Evolutionary conservation across 2,888 invertebrate genomes (phyloP), one percentile per base, ranked within the genome.

Genomic region (Crocallis elinguaria): DNA sequence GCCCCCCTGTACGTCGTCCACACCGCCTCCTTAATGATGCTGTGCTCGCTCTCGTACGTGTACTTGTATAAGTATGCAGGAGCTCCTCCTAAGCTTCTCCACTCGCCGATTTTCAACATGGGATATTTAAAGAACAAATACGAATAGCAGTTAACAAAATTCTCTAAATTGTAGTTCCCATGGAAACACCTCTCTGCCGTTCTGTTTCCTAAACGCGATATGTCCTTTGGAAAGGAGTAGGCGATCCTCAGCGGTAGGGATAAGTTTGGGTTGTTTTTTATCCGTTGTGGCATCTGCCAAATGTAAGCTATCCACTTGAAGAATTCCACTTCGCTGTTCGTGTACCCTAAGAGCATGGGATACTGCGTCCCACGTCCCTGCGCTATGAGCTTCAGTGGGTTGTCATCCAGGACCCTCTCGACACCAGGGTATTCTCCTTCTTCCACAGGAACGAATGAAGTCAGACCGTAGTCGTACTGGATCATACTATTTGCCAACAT

Each of bases 11-110:
- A 65, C 0, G 77, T 36, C 16, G 53, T 25, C 54, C 61, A 59
- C 4, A 59, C 11, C 0, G 51, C 60, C 6, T 48, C 70, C 60
- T 88, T 89, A 38, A 88, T 82, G 1, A 86, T 60, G 0, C 86
- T 88, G 45, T 84, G 54, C 1, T 81, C 72, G 0, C 88, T 86
- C 30, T 86, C 79, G 41, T 85, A 92, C 7, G 82, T 74, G 64
- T 86, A 92, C 51, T 86, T 75, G 64, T 91, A 91, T 62, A 91
- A 67, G 46, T 83, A 92, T 0, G 84, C 79, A 0, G 89, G 86
- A 9, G 77, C 81, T 0, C 57, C 59, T 0, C 45, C 45, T 8
- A 42, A 14, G 3, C 49, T 41, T 9, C 69, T 42, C 53, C 50
- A 41, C 12, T 55, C 6, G 32, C n/a, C 17, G 3, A 48, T 13